Base-by-base conservation (phyloP, 2,888 invertebrate genomes). In the Synergus itoensis region DNA sequence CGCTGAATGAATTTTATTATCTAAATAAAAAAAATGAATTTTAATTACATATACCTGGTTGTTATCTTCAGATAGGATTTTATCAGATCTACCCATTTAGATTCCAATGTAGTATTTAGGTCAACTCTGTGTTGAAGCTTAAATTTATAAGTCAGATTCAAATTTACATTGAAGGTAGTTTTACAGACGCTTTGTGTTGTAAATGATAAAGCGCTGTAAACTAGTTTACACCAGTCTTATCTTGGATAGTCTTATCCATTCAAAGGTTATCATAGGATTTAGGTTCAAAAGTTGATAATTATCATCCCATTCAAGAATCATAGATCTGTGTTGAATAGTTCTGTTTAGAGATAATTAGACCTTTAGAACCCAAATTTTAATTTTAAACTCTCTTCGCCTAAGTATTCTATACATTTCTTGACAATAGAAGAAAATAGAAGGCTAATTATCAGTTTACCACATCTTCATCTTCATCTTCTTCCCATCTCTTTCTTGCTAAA, bases 281-380 rank as follows among this genome's bases (percentile, higher is more conserved):
- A 53, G n/a, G 40, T 53, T 73, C 53, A 57, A 57, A 73, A 73
- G 53, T 73, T 73, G 73, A 57, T 73, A 36, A 53, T 73, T 40
- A 73, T 73, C 48, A 40, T 73, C 12, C 12, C 12, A 73, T 57
- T 73, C 11, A n/a, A 57, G 73, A 73, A 36, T 48, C 48, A n/a
- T 57, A 73, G 36, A 53, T 14, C 18, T 28, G 9, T 73, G 53
- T n/a, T 73, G 53, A 73, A 36, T 53, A 73, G 28, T 73, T 12
- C 16, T n/a, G 9, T 73, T 11, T n/a, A 57, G n/a, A 53, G n/a
- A 53, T 73, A 73, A n/a, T 9, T n/a, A 53, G 0, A 36, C 28
- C 16, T 16, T 45, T 14, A 21, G 18, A 11, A 65, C 14, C 11
- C 9, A 21, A 67, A 4, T 41, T 67, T 8, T 43, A 65, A 41